These are phyloP conservation scores for Perithous albicinctus DNA, from an alignment of 2,888 invertebrate genomes.

Conservation along the genomic window DNA sequence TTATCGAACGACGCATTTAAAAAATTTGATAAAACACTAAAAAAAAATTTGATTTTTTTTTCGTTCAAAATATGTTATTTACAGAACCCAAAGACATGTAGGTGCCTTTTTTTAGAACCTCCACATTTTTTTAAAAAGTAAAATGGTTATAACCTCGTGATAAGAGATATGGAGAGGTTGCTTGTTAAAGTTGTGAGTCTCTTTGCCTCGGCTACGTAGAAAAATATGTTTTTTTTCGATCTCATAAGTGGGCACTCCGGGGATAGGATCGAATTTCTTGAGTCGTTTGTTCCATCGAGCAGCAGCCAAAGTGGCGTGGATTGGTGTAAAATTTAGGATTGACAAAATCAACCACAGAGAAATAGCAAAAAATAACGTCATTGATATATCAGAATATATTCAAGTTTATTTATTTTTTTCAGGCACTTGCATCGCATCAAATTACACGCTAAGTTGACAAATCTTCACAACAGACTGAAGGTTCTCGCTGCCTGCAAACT, in stretches of 20 bases:
- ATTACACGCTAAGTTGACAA: neutral
- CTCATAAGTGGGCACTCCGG: neutral
- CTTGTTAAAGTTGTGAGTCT: slow-evolving; percentile 59
- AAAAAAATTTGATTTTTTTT: too few species aligned
- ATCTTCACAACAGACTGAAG: neutral
- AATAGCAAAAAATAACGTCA: neutral
- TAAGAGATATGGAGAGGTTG: slow-evolving; percentile 46
- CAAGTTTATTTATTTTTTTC: neutral
- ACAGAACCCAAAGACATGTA: too few species aligned
- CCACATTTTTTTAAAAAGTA: too few species aligned
- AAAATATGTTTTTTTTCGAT: neutral
- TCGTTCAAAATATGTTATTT: too few species aligned
- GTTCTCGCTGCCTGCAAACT: neutral
- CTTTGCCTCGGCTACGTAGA: slow-evolving; percentile 36
- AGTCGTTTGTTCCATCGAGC: neutral
- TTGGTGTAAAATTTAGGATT: neutral
- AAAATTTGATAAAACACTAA: too few species aligned
- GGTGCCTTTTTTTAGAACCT: too few species aligned
- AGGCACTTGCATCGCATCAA: neutral
- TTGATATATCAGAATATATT: neutral
- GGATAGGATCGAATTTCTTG: neutral
- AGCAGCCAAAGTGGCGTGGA: neutral
- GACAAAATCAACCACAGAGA: neutral
- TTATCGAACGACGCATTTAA: too few species aligned
- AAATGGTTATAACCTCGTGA: slow-evolving; percentile 66